Percentiles rank a stretch among this genome's conserved stretches.
These are phyloP conservation scores for Eidolon dupreanum DNA, from an alignment of 2,797 vertebrate genomes.

Conservation along the genomic window DNA sequence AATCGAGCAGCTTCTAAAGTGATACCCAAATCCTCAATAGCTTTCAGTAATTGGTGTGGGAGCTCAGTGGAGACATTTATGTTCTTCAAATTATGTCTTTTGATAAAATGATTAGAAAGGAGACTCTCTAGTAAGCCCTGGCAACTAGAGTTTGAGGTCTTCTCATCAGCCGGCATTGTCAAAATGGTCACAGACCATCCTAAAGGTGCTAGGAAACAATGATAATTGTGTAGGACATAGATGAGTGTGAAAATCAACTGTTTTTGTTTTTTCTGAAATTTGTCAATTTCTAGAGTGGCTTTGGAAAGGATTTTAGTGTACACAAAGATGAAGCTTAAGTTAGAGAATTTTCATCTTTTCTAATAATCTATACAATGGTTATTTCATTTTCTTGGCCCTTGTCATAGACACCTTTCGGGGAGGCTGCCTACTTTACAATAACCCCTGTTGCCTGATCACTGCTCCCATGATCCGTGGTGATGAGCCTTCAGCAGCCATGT, in stretches of 20 bases:
- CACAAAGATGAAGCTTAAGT: background rate
- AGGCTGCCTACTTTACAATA: background rate
- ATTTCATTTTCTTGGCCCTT: background rate
- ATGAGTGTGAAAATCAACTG: background rate
- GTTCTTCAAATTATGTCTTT: slow-evolving; percentile 63
- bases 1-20: slow-evolving; percentile 65
- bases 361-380: background rate
- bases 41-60: slow-evolving; percentile 71
- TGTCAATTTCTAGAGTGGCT: background rate
- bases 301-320: background rate
- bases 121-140: background rate
- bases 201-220: background rate
- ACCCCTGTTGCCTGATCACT: background rate
- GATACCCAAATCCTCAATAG: slow-evolving; percentile 69
- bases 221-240: background rate
- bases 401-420: background rate
- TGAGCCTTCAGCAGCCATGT: background rate
- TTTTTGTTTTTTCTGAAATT: background rate
- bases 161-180: background rate
- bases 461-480: background rate
- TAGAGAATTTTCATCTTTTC: background rate
- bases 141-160: slow-evolving; percentile 61
- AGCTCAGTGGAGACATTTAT: slow-evolving; percentile 61
- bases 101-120: background rate
- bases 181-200: background rate